Evolutionary conservation across 1,140 invertebrate species (phyloP).

Genomic region (Drosophila bocqueti): DNA sequence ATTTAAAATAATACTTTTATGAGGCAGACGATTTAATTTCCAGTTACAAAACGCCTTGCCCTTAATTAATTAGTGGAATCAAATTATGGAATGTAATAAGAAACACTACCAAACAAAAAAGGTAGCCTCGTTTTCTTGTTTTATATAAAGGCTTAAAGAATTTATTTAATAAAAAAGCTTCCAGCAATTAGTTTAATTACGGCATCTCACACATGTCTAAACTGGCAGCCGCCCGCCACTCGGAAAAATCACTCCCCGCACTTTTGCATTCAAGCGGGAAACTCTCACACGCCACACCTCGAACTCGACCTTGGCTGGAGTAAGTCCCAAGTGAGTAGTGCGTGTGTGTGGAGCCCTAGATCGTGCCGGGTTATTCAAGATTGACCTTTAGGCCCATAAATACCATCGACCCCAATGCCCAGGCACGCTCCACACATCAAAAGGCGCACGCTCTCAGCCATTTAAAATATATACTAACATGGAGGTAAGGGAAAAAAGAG

Average conservation of each 20-base stretch:
- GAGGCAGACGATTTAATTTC: background rate
- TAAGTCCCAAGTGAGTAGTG: conserved; percentile 7
- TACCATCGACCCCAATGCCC: conserved; percentile 61
- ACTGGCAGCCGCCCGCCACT: background rate
- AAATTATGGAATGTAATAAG: background rate
- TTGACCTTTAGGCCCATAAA: conserved; percentile 65
- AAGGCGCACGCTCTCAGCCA: conserved; percentile 13
- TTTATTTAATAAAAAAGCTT: background rate
- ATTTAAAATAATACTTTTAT: background rate
- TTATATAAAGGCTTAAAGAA: too few relatives aligned
- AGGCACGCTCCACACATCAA: conserved; percentile 63
- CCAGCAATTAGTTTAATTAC: conserved; percentile 10
- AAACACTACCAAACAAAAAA: background rate
- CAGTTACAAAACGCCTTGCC: background rate
- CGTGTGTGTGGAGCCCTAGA: conserved; percentile 26
- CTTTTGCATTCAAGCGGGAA: conserved; percentile 7
- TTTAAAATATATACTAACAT: conserved; percentile 33
- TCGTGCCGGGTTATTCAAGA: conserved; percentile 61
- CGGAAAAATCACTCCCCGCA: background rate
- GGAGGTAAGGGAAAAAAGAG: conserved; percentile 1
- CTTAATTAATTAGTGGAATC: background rate
- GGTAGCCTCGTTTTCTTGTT: background rate
- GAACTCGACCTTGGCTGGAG: conserved; percentile 47
- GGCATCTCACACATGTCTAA: background rate
- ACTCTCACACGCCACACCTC: background rate